These are phyloP conservation scores for Tyria jacobaeae DNA, from an alignment of 2,888 invertebrate species.

Conservation along the genomic window DNA sequence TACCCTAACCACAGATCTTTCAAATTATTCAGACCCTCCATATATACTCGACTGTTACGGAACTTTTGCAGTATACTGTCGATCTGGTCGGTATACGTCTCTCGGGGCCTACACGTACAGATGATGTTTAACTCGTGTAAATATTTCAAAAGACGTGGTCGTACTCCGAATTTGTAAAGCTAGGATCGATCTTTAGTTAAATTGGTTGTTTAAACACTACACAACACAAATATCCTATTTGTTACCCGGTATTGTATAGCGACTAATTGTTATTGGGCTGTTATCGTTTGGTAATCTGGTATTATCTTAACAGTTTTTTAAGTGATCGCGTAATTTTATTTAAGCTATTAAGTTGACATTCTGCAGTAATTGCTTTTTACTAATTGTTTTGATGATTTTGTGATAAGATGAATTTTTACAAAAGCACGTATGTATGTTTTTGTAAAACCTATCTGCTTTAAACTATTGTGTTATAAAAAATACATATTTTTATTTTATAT, in stretches of 20 bases:
- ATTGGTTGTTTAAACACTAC: neutral
- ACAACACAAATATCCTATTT: too few relatives aligned
- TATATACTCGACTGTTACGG: too few relatives aligned
- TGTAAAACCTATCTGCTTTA: too few relatives aligned
- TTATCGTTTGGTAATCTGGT: neutral
- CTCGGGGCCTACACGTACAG: too few relatives aligned
- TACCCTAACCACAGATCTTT: too few relatives aligned
- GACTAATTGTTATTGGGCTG: neutral
- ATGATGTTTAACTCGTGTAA: neutral
- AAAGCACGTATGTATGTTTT: neutral
- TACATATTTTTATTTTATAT: too few relatives aligned
- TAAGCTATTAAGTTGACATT: neutral
- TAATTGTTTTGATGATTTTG: neutral
- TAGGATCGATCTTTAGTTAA: neutral
- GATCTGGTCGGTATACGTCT: too few relatives aligned
- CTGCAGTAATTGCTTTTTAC: neutral
- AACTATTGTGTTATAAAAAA: too few relatives aligned
- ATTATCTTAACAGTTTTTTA: neutral
- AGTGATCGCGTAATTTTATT: neutral
- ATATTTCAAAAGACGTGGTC: neutral
- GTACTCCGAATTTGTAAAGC: neutral
- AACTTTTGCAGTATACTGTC: too few relatives aligned
- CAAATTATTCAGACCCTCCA: too few relatives aligned
- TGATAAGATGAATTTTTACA: neutral
- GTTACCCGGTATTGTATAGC: neutral